These are phyloP conservation scores for Clarias laeviceps DNA, from an alignment of 2,797 vertebrate genomes.

Conservation along the genomic window DNA sequence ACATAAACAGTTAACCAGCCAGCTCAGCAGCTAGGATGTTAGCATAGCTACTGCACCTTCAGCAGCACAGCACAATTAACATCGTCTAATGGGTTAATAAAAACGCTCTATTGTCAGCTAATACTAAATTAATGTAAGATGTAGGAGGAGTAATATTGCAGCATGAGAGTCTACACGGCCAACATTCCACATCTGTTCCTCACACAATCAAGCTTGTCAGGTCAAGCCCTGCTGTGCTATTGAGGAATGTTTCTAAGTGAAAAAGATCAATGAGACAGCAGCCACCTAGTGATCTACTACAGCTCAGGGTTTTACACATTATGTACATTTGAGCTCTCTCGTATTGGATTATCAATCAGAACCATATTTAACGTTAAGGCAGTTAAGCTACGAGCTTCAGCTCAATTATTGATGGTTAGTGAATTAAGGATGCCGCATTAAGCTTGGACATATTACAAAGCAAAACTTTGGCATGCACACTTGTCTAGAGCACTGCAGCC, in stretches of 20 bases:
- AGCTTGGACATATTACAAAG: slow-evolving; percentile 56
- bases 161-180: slow-evolving; percentile 20
- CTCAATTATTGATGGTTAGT: slow-evolving; percentile 65
- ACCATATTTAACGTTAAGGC: background rate
- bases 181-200: slow-evolving; percentile 23
- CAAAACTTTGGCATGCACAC: slow-evolving; percentile 69
- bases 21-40: slow-evolving; percentile 51
- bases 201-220: slow-evolving; percentile 28
- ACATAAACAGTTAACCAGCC: slow-evolving; percentile 53
- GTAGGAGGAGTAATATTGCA: background rate
- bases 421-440: slow-evolving; percentile 62
- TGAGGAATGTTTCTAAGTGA: slow-evolving; percentile 23
- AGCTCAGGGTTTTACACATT: background rate
- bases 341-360: slow-evolving; percentile 5
- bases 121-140: slow-evolving; percentile 5
- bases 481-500: slow-evolving; percentile 38
- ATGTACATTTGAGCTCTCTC: background rate
- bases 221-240: slow-evolving; percentile 23
- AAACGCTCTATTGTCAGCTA: slow-evolving; percentile 10
- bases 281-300: background rate
- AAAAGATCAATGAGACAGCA: background rate
- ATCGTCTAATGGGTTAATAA: slow-evolving; percentile 36
- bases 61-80: slow-evolving; percentile 30
- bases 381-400: slow-evolving; percentile 24
- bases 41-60: slow-evolving; percentile 44